These are phyloP conservation scores for Pongo pygmaeus DNA, from an alignment of 2,113 vertebrate species.

Conservation along the genomic window DNA sequence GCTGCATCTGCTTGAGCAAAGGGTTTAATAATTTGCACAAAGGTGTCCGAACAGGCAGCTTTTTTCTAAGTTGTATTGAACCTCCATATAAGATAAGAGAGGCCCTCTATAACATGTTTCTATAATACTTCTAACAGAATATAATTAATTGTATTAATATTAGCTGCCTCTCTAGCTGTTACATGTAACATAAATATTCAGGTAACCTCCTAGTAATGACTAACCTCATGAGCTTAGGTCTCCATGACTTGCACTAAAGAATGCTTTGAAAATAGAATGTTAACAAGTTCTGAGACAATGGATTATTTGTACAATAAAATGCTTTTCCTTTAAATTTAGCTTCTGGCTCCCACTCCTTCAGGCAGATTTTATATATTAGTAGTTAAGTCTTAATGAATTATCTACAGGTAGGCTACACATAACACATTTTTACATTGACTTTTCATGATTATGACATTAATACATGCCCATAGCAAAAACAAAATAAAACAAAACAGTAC, in stretches of 20 bases:
- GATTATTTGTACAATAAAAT: constrained; percentile 73
- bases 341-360: background rate
- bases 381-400: constrained; percentile 61
- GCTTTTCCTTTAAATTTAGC: constrained; percentile 47
- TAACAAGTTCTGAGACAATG: constrained; percentile 72
- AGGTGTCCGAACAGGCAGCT: background rate
- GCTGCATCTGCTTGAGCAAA: background rate
- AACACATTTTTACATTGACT: background rate
- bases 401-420: background rate
- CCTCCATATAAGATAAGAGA: background rate
- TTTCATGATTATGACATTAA: constrained; percentile 18
- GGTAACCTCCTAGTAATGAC: background rate
- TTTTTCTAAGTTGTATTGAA: background rate
- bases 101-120: background rate
- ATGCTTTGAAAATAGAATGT: background rate
- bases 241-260: constrained; percentile 5
- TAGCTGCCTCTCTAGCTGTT: background rate
- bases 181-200: constrained; percentile 18
- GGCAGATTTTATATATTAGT: constrained; percentile 30
- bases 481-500: background rate
- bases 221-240: background rate
- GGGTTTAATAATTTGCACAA: constrained; percentile 1
- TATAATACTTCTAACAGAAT: constrained; percentile 5
- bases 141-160: constrained; percentile 28
- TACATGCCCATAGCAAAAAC: background rate